Conservation (phyloP, 2,113 vertebrate genomes). For the Piaya cayana region DNA sequence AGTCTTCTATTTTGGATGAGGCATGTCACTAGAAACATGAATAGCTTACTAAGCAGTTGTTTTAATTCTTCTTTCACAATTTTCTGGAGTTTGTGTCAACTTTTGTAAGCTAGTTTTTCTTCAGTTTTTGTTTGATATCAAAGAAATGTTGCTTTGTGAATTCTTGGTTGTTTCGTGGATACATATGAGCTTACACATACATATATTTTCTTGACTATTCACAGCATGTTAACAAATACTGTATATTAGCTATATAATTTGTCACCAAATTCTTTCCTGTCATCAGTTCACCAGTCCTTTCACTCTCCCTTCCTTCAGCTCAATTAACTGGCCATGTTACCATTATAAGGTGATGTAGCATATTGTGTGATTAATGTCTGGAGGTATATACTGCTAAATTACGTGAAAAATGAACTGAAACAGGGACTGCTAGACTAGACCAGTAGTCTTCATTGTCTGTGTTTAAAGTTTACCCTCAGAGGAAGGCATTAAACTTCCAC, state of each 20-base stretch:
- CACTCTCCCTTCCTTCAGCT: neutral
- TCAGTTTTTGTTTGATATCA: neutral
- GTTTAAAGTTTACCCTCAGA: neutral
- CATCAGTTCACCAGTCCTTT: neutral
- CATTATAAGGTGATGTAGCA: neutral
- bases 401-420: neutral
- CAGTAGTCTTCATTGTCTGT: neutral
- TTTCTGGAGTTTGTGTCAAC: neutral
- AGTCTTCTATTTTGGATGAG: neutral
- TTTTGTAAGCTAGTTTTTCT: neutral
- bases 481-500: neutral
- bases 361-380: neutral
- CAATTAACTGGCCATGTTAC: neutral
- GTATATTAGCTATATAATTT: neutral
- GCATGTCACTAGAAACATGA: neutral
- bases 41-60: neutral
- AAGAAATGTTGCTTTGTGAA: neutral
- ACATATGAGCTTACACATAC: neutral
- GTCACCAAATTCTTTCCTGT: neutral
- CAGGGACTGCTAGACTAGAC: neutral
- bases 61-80: neutral
- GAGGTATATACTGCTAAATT: neutral
- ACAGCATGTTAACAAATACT: neutral
- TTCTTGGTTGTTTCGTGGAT: neutral
- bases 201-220: neutral